Base-by-base conservation (phyloP, 1,140 invertebrate genomes). In the Drosophila grimshawi region DNA sequence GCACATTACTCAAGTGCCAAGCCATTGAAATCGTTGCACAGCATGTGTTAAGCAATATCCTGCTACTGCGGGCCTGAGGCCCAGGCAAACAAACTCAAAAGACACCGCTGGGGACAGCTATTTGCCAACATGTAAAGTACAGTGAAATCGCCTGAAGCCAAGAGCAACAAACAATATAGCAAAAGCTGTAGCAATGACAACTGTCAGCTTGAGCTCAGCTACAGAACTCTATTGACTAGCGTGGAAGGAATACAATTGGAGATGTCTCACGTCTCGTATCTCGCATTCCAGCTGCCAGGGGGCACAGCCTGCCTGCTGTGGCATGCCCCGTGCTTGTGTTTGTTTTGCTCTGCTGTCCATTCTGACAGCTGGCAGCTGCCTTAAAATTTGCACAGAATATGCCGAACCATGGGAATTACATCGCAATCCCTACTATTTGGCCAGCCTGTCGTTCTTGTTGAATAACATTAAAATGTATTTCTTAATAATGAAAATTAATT, bases 291-390 rank as follows among this genome's bases (percentile, higher is more conserved):
- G 59, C 64, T 80, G 67, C 79, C 82, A 49, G 41, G 64, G 79
- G 70, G 52, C 75, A 79, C 66, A 69, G 59, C 75, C 69, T 70
- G 64, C 52, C 60, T 60, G 29, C 33, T 52, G 11, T 7, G 29
- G 29, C 39, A 32, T n/a, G 6, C 10, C 19, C 29, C n/a, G 33
- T 46, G 39, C 60, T 69, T 19, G 33, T 46, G 45, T 64, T 69
- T 78, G 60, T 52, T 63, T 33, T 75, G 48, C 41, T 8, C 27
- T 19, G 52, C 75, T 60, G 72, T 68, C 80, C 76, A 74, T 76
- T 80, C 67, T 88, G 83, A 86, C 83, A 86, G 80, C 71, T 86
- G 83, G 83, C 83, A 86, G 83, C 83, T 86, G 80, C 85, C 83
- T 80, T 80, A 77, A 88, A 86, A 88, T 78, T 70, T 77, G 65